Percentiles rank a stretch among this genome's conserved stretches.
Evolutionary conservation across 2,113 vertebrate genomes (phyloP).

Genomic region (Bujurquina vittata): DNA sequence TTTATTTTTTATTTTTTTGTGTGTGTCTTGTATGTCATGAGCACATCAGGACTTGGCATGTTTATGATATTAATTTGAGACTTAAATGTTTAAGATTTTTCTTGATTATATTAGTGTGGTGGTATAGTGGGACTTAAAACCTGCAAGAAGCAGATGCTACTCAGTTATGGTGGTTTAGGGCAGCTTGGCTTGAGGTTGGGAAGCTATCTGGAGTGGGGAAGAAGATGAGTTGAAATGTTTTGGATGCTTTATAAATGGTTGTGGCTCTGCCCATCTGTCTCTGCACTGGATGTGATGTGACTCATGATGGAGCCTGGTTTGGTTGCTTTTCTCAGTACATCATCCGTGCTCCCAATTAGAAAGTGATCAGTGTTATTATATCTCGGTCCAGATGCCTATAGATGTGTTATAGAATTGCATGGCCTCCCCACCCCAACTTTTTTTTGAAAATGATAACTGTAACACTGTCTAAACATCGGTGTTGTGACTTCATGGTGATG

Average conservation of each 20-base stretch:
- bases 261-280: not conserved
- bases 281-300: not conserved
- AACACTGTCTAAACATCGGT: not conserved
- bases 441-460: not conserved
- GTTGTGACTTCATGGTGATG: not conserved
- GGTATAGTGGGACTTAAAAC: too few relatives aligned
- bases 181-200: not conserved
- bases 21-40: not conserved
- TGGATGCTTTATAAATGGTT: not conserved
- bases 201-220: not conserved
- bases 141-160: not conserved
- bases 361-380: not conserved
- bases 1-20: not conserved
- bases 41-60: not conserved
- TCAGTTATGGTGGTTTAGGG: not conserved
- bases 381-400: not conserved
- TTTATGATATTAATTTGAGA: not conserved
- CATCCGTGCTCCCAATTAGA: not conserved
- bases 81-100: accelerated
- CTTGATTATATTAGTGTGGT: not conserved
- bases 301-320: conserved; percentile 7
- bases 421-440: not conserved
- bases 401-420: not conserved
- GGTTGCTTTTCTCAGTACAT: not conserved
- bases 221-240: not conserved